Conservation (phyloP, 2,797 vertebrate species). For the Hylomyscus alleni region DNA sequence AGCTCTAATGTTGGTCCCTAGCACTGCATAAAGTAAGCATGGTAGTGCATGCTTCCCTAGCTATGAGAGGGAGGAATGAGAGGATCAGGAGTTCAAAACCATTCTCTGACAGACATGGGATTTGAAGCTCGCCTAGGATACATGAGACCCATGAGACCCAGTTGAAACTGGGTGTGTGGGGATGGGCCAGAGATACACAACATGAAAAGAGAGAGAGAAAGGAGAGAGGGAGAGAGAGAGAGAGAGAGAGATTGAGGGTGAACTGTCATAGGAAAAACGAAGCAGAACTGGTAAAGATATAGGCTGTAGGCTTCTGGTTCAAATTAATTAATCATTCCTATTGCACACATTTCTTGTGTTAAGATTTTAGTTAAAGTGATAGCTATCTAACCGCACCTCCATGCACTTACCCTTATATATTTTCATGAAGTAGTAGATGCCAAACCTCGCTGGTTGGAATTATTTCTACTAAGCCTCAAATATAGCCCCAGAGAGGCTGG, state of each 20-base stretch:
- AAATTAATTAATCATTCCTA: conserved; percentile 42
- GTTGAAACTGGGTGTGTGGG: not conserved
- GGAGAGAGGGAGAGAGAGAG: not conserved
- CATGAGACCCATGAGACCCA: not conserved
- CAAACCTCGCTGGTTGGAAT: conserved; percentile 80
- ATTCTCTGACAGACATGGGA: not conserved
- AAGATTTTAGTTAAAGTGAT: conserved; percentile 34
- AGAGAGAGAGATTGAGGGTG: not conserved
- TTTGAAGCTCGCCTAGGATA: not conserved
- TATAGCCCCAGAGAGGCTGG: conserved; percentile 75
- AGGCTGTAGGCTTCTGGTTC: not conserved
- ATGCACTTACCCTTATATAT: conserved; percentile 18
- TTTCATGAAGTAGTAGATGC: conserved; percentile 10
- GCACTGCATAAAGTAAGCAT: not conserved
- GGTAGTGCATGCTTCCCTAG: no score
- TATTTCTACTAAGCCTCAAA: conserved; percentile 79
- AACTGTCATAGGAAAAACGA: not conserved
- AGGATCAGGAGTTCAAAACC: not conserved
- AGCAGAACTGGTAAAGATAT: not conserved
- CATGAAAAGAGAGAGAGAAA: not conserved
- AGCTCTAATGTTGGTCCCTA: not conserved
- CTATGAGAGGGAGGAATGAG: not conserved
- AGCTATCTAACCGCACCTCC: conserved; percentile 46
- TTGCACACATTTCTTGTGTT: conserved; percentile 53
- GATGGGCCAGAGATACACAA: not conserved